These are phyloP conservation scores for Calliopsis andreniformis DNA, from an alignment of 1,140 invertebrate species.

Conservation along the genomic window DNA sequence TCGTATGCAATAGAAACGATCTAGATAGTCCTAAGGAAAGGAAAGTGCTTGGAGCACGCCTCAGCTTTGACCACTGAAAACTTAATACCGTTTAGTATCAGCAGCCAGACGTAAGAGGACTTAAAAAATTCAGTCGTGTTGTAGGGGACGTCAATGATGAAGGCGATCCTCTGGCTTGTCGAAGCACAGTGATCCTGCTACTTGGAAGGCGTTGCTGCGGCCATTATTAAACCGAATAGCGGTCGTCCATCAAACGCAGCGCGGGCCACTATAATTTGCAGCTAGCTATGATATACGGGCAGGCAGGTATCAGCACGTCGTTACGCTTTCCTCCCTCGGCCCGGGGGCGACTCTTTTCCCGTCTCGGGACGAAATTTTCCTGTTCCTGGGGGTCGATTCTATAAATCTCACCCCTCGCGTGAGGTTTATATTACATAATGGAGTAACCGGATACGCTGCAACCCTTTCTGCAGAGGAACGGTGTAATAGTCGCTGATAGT, in stretches of 20 bases:
- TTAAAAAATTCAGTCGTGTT: too few species aligned
- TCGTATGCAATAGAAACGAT: neutral
- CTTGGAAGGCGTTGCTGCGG: conserved; percentile 55
- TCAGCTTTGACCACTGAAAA: neutral
- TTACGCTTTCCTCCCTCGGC: conserved; percentile 35
- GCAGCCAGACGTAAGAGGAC: too few species aligned
- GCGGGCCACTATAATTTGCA: conserved; percentile 57
- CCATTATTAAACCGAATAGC: conserved; percentile 62
- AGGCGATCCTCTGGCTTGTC: conserved; percentile 50
- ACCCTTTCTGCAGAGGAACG: neutral
- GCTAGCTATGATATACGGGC: conserved; percentile 52
- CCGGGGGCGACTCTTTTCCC: conserved; percentile 3
- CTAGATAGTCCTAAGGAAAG: neutral
- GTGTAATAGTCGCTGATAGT: conserved; percentile 12
- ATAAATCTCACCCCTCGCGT: neutral
- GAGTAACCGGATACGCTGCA: neutral
- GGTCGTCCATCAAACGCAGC: conserved; percentile 62
- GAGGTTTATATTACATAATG: conserved; percentile 5
- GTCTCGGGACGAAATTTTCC: neutral
- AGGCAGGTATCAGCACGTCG: conserved; percentile 49
- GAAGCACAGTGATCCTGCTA: conserved; percentile 58
- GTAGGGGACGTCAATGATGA: conserved; percentile 28
- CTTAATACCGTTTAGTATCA: too few species aligned
- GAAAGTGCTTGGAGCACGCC: neutral
- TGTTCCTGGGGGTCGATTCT: neutral